phyloP scores from a whole-genome alignment of 2,113 vertebrate species.

The Megaceryle maxima region DNA sequence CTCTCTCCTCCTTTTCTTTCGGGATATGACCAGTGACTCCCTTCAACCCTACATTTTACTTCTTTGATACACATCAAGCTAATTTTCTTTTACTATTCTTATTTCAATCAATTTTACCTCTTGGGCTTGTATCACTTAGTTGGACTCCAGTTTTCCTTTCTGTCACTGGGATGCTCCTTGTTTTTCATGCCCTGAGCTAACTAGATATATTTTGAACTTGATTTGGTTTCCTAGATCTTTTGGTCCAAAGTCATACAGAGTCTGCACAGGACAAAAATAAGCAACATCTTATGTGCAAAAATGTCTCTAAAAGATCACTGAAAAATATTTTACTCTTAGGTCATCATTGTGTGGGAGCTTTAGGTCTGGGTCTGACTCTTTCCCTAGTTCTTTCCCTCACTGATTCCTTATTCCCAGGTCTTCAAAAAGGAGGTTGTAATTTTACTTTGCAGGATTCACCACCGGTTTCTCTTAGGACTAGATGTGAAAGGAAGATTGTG shows the following conservation, averaged over 20 bases:
- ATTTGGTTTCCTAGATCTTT: neutral
- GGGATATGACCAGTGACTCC: neutral
- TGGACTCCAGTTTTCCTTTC: neutral
- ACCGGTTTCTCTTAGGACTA: neutral
- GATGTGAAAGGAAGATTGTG: neutral
- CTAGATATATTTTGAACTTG: neutral
- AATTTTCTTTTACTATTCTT: neutral
- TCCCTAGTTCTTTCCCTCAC: fast-evolving
- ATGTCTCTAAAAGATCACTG: neutral
- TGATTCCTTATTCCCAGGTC: neutral
- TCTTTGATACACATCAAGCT: neutral
- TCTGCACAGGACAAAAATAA: neutral
- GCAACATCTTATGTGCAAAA: neutral
- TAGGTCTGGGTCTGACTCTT: neutral
- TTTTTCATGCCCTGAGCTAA: neutral
- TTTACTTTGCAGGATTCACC: neutral
- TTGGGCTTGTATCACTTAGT: neutral
- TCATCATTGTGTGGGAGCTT: neutral
- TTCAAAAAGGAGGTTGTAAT: neutral
- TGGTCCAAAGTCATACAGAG: neutral
- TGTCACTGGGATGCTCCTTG: neutral
- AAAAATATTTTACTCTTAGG: neutral
- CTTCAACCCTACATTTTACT: neutral
- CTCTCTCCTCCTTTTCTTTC: too few species aligned
- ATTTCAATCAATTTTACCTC: neutral